These are phyloP conservation scores for Bubo blakistoni DNA, from an alignment of 2,113 vertebrate species.

Conservation along the genomic window DNA sequence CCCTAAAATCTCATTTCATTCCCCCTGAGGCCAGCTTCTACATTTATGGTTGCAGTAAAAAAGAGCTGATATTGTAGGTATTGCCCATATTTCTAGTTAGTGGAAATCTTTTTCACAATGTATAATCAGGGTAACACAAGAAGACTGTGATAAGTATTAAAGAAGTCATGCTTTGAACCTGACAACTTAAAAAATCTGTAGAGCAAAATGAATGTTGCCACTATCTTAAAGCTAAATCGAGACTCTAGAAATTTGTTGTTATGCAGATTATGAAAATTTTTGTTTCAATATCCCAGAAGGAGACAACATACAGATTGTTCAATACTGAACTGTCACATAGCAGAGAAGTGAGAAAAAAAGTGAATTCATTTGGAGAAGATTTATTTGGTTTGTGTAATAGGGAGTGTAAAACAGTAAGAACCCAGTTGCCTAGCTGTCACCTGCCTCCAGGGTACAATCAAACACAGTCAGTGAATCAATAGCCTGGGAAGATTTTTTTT, in stretches of 20 bases:
- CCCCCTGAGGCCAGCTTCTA: not conserved
- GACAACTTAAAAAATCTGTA: not conserved
- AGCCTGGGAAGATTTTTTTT: conserved; percentile 76
- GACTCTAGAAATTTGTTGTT: not conserved
- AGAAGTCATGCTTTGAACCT: not conserved
- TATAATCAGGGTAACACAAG: not conserved
- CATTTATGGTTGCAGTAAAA: not conserved
- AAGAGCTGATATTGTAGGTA: not conserved
- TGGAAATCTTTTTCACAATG: not conserved
- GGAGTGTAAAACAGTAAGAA: conserved; percentile 83
- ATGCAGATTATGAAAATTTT: not conserved
- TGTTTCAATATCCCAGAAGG: not conserved
- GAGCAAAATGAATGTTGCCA: not conserved
- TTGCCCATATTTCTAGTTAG: not conserved
- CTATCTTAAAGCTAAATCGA: not conserved
- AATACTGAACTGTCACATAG: not conserved
- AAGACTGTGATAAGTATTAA: not conserved
- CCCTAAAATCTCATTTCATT: not conserved
- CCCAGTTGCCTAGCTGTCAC: conserved; percentile 72
- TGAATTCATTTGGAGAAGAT: conserved; percentile 81
- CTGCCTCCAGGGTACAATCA: conserved; percentile 83
- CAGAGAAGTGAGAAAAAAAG: not conserved
- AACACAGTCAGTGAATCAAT: conserved; percentile 85
- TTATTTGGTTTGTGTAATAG: conserved; percentile 86
- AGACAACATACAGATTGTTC: not conserved